phyloP scores from a whole-genome alignment of 64 coral and sea anemone species.

The Pocillopora verrucosa region DNA sequence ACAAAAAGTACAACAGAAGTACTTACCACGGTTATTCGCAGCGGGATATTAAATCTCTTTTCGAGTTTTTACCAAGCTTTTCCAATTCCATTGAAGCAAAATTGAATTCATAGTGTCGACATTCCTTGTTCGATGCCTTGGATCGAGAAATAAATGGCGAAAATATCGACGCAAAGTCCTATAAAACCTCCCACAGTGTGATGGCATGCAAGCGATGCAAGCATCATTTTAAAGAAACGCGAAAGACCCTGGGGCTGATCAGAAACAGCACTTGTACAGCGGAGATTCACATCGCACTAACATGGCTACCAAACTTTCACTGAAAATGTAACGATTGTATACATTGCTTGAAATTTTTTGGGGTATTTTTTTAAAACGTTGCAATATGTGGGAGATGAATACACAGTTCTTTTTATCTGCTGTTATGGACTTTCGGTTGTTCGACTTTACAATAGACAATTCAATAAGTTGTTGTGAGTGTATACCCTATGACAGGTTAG shows the following conservation, averaged over 20 bases:
- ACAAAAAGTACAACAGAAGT: neutral
- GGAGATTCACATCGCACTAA: neutral
- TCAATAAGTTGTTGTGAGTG: no score
- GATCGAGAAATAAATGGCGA: neutral
- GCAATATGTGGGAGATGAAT: no score
- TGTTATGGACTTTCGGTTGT: no score
- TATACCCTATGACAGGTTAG: no score
- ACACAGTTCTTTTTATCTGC: no score
- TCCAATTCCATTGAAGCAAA: neutral
- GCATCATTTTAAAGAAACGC: neutral
- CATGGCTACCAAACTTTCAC: no score
- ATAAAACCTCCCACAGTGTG: neutral
- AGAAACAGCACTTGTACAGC: slow-evolving; percentile 7
- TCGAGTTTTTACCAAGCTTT: neutral
- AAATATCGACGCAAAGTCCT: neutral
- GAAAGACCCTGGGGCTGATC: no score
- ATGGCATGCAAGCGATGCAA: neutral
- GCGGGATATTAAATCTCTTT: neutral
- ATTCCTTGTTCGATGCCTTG: neutral
- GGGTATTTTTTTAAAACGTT: no score
- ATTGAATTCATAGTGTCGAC: no score
- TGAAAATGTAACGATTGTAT: no score
- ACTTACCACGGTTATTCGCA: neutral
- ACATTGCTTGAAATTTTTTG: no score
- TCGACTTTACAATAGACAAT: no score